These are phyloP conservation scores for Lepeophtheirus nordmannii DNA, from an alignment of 2,888 invertebrate genomes.

Conservation along the genomic window DNA sequence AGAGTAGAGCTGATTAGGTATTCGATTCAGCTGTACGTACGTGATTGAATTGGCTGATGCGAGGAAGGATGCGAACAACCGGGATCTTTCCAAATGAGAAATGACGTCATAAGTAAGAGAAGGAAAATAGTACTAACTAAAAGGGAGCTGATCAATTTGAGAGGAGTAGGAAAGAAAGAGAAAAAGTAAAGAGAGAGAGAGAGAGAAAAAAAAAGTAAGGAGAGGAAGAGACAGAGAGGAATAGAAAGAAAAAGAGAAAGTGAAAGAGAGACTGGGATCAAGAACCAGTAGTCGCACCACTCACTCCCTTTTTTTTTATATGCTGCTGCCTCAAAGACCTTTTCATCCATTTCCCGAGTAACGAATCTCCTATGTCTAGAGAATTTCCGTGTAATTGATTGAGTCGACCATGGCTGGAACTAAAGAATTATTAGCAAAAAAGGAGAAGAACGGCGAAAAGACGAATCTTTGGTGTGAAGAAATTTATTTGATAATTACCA, in stretches of 20 bases:
- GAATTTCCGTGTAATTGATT: not conserved
- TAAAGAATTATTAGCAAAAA: not conserved
- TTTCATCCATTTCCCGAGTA: not conserved
- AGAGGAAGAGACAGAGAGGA: not conserved
- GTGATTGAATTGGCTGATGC: no score
- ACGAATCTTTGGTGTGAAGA: not conserved
- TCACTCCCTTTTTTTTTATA: not conserved
- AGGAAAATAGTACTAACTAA: no score
- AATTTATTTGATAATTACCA: not conserved
- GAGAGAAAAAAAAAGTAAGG: not conserved
- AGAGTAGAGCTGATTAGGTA: no score
- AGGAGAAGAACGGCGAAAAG: not conserved
- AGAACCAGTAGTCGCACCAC: not conserved
- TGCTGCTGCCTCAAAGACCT: no score
- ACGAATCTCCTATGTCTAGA: not conserved
- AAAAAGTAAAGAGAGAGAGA: slow-evolving; percentile 9
- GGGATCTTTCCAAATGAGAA: no score
- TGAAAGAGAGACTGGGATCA: not conserved
- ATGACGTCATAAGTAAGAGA: no score
- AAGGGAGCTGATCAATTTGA: no score
- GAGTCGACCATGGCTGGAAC: not conserved
- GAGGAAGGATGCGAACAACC: no score
- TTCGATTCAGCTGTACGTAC: no score
- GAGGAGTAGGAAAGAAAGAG: not conserved
- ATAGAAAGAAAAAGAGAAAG: not conserved